Conservation (phyloP, 2,888 invertebrate genomes). For the Chrysopilus asiliformis region DNA sequence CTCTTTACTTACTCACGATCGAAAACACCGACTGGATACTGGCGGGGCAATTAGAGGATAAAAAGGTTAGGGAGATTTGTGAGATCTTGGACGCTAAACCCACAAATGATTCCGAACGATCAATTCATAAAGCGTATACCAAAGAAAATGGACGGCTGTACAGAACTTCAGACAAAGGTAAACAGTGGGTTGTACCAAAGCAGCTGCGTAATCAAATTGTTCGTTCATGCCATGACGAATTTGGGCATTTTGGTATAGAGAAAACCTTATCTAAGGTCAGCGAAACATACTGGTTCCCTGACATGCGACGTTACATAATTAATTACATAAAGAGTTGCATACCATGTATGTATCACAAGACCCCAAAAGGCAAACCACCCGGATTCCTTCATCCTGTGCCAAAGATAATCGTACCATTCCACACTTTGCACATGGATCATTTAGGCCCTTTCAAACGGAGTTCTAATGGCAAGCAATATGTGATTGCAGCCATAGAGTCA, state of each 20-base stretch:
- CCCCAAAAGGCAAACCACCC: constrained; percentile 16
- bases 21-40: too few species aligned
- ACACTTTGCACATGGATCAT: constrained; percentile 2
- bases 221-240: constrained; percentile 14
- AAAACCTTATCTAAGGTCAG: constrained; percentile 19
- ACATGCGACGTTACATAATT: constrained; percentile 25
- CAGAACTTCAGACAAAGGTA: constrained; percentile 7
- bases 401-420: background rate
- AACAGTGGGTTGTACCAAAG: constrained; percentile 14
- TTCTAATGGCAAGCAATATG: background rate
- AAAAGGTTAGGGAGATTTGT: background rate
- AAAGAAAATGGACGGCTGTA: constrained; percentile 10
- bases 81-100: background rate
- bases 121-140: constrained; percentile 9
- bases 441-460: background rate
- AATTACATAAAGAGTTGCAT: constrained; percentile 28
- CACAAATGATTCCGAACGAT: background rate
- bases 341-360: constrained; percentile 28
- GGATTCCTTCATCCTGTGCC: constrained; percentile 16
- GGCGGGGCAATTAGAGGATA: background rate
- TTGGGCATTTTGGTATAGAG: constrained; percentile 13
- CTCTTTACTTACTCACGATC: too few species aligned
- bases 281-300: constrained; percentile 29
- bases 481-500: constrained; percentile 1
- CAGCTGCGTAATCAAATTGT: too few species aligned